Evolutionary conservation across 2,797 vertebrate genomes (phyloP).

Genomic region (Sebastes minor): DNA sequence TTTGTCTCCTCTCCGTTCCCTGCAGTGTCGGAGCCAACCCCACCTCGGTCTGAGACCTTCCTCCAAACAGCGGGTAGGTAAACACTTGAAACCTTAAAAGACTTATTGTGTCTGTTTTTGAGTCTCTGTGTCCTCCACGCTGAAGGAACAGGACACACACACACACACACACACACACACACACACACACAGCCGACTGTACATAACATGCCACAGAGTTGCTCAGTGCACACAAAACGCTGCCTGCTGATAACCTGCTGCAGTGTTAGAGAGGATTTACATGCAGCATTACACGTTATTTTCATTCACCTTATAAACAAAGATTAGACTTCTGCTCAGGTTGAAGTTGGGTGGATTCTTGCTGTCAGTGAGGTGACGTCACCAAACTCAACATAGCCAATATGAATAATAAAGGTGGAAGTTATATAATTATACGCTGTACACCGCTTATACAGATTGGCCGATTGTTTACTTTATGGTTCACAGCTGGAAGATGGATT

Average conservation of each 20-base stretch:
- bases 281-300: neutral
- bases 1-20: neutral
- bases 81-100: neutral
- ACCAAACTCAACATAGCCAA: neutral
- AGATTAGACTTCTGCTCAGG: neutral
- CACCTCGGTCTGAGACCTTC: constrained; percentile 27
- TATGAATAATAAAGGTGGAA: neutral
- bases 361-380: neutral
- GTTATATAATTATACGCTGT: too few species aligned
- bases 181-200: neutral
- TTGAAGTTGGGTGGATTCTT: neutral
- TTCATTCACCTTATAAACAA: neutral
- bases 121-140: neutral
- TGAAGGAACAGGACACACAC: constrained; percentile 3
- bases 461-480: neutral
- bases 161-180: neutral
- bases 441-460: neutral
- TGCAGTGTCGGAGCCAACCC: constrained; percentile 36
- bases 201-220: neutral
- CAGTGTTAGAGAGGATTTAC: neutral
- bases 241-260: neutral
- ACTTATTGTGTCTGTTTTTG: too few species aligned
- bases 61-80: constrained; percentile 46
- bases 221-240: neutral
- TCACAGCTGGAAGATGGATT: neutral